Evolutionary conservation across 2,888 invertebrate genomes (phyloP).

Genomic region (Eueremaeus valkanovi): DNA sequence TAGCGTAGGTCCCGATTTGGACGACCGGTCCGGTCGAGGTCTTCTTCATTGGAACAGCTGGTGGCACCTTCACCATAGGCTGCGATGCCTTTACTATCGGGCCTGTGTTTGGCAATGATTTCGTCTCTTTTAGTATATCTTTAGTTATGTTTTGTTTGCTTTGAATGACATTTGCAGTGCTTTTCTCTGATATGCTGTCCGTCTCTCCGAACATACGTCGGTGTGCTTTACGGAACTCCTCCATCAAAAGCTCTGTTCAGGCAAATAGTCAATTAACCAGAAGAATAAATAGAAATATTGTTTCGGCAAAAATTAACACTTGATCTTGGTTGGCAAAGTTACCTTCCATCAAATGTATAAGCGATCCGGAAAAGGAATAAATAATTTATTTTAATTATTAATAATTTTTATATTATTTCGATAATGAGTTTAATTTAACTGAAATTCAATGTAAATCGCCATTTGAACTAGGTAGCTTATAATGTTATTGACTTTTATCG

Average conservation of each 20-base stretch:
- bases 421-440: no score
- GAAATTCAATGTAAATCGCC: no score
- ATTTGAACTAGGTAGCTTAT: no score
- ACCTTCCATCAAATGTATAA: no score
- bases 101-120: not conserved
- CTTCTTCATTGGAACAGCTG: not conserved
- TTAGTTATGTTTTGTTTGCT: not conserved
- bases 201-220: constrained; percentile 70
- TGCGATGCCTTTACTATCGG: not conserved
- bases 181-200: constrained; percentile 16
- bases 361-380: no score
- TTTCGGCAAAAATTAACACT: no score
- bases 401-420: no score
- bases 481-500: no score
- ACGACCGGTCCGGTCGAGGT: constrained; percentile 33
- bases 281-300: not conserved
- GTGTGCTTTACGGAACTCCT: constrained; percentile 83
- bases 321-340: no score
- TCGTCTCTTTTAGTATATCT: not conserved
- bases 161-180: not conserved
- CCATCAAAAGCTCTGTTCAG: constrained; percentile 61
- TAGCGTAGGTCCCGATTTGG: constrained; percentile 32
- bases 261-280: not conserved
- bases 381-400: no score
- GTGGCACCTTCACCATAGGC: not conserved